Evolutionary conservation across 2,888 invertebrate species (phyloP).

Genomic region (Halictus ligatus): DNA sequence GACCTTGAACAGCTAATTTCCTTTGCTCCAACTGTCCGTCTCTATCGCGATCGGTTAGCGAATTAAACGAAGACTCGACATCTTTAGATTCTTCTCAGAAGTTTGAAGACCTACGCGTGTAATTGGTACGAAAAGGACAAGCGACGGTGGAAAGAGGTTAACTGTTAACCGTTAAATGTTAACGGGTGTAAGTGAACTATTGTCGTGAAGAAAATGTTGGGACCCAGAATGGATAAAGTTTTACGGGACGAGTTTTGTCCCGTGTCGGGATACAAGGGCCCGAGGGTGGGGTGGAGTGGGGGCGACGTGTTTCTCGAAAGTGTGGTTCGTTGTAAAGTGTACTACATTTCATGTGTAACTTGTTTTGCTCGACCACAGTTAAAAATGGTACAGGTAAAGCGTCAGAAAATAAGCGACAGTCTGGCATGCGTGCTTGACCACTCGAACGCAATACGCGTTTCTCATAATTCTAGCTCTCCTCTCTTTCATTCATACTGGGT

Average conservation of each 20-base stretch:
- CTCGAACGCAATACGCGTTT: constrained; percentile 44
- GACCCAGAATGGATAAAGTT: neutral
- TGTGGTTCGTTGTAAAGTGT: constrained; percentile 71
- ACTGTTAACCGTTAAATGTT: constrained; percentile 12
- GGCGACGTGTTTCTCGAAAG: constrained; percentile 47
- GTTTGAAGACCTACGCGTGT: constrained; percentile 22
- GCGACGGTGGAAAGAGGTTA: constrained; percentile 51
- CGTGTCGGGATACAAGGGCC: neutral
- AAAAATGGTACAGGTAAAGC: constrained; percentile 74
- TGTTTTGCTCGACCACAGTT: constrained; percentile 66
- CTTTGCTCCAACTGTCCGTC: neutral
- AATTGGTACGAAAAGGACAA: neutral
- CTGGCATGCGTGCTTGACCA: constrained; percentile 71
- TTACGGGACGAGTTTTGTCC: neutral
- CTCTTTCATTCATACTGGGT: constrained; percentile 25
- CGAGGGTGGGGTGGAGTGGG: neutral
- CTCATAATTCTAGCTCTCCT: neutral
- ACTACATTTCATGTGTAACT: constrained; percentile 17
- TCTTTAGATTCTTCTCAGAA: neutral
- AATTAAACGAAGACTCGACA: neutral
- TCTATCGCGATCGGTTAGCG: neutral
- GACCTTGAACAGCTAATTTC: neutral
- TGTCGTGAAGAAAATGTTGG: constrained; percentile 18
- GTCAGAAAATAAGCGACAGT: constrained; percentile 81
- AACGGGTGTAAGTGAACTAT: constrained; percentile 25